Conservation (phyloP, 2,113 vertebrate genomes). For the Opisthocomus hoazin region DNA sequence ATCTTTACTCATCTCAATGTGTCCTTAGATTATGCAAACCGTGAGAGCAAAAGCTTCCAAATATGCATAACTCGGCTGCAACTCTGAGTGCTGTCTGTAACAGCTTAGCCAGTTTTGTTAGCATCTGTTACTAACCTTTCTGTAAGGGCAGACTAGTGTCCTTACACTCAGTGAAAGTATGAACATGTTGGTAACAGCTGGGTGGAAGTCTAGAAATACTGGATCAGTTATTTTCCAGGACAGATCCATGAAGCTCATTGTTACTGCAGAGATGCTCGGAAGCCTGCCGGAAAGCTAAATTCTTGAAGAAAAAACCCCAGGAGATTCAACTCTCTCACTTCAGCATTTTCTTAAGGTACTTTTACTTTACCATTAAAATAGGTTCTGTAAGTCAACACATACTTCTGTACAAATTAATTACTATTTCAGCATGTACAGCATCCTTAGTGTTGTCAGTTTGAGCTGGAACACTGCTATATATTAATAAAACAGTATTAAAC, state of each 20-base stretch:
- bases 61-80: not conserved
- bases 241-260: not conserved
- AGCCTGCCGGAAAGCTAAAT: not conserved
- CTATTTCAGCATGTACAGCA: not conserved
- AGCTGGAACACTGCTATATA: not conserved
- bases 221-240: not conserved
- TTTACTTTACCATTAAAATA: not conserved
- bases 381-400: not conserved
- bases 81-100: not conserved
- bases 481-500: not conserved
- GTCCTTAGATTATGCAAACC: not conserved
- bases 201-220: not conserved
- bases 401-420: not conserved
- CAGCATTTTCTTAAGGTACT: not conserved
- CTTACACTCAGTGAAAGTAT: not conserved
- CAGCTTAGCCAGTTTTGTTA: not conserved
- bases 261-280: not conserved
- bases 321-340: not conserved
- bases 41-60: not conserved
- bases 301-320: too few relatives aligned
- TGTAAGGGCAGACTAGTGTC: not conserved
- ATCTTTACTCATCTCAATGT: not conserved
- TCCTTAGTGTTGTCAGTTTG: too few relatives aligned
- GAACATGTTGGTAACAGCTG: rapidly evolving
- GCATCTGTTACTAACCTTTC: not conserved